Percentiles rank a stretch among this genome's conserved stretches.
phyloP scores from a whole-genome alignment of 30 jellyfish, hydroid and myxozoan genomes.

The Nemopilema nomurai region DNA sequence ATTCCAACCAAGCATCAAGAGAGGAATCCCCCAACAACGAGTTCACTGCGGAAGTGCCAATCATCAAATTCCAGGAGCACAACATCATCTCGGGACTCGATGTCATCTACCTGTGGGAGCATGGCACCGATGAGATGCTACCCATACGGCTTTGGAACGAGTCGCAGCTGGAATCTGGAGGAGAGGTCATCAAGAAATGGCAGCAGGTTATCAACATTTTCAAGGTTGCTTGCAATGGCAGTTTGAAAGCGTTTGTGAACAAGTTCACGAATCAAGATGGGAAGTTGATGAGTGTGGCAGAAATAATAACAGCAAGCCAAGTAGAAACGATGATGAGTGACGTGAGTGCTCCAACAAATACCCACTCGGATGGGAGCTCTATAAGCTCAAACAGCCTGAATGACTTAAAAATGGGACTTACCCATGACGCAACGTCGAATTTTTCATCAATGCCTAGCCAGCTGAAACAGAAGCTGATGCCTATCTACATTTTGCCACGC shows the following conservation, averaged over 20 bases:
- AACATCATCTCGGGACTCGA: constrained; percentile 62
- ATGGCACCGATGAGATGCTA: constrained; percentile 82
- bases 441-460: background rate
- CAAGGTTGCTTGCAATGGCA: constrained; percentile 65
- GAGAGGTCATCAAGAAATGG: constrained; percentile 61
- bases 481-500: constrained; percentile 78
- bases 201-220: constrained; percentile 62
- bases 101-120: constrained; percentile 85
- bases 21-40: constrained; percentile 13
- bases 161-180: constrained; percentile 47
- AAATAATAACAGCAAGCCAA: constrained; percentile 46
- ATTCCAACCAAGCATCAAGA: constrained; percentile 13
- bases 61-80: constrained; percentile 14
- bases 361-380: constrained; percentile 14
- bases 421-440: background rate
- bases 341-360: constrained; percentile 4
- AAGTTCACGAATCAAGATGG: constrained; percentile 63
- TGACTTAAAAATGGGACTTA: background rate
- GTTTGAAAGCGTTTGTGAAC: constrained; percentile 57
- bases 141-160: constrained; percentile 78
- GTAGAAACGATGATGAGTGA: constrained; percentile 1
- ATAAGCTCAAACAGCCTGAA: constrained; percentile 25
- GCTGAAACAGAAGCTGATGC: background rate
- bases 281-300: constrained; percentile 60
- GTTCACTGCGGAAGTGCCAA: constrained; percentile 17